Evolutionary conservation across 2,797 vertebrate genomes (phyloP).

Genomic region (Fistularia commersonii): DNA sequence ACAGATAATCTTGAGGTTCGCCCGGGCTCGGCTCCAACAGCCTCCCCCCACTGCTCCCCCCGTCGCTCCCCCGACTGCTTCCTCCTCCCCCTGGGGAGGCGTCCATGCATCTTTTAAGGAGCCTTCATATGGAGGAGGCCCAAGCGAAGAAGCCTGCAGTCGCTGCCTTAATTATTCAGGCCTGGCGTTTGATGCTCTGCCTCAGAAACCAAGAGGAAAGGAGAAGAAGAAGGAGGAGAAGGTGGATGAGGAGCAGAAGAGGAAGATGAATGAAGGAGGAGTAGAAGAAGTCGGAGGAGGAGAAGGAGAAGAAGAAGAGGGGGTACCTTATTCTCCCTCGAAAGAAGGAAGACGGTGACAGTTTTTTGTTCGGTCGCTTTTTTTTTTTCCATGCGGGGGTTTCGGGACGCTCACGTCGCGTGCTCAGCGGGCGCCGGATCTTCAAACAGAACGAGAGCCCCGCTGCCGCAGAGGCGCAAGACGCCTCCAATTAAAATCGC

Average conservation of each 20-base stretch:
- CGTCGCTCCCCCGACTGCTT: too few species aligned
- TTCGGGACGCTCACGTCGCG: too few species aligned
- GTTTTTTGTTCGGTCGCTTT: neutral
- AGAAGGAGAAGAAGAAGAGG: too few species aligned
- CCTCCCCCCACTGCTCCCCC: too few species aligned
- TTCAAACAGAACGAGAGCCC: too few species aligned
- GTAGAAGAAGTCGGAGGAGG: too few species aligned
- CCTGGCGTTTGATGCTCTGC: constrained; percentile 56
- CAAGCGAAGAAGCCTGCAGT: constrained; percentile 62
- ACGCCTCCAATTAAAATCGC: too few species aligned
- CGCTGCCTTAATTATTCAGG: constrained; percentile 75
- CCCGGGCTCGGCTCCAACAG: constrained; percentile 45
- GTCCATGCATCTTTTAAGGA: constrained; percentile 79
- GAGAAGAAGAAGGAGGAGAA: neutral
- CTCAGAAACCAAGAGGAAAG: constrained; percentile 39
- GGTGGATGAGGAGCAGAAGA: too few species aligned
- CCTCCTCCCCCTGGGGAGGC: constrained; percentile 62
- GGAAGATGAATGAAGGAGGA: too few species aligned
- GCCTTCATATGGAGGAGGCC: constrained; percentile 62
- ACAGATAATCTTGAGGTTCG: constrained; percentile 67
- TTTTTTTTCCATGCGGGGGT: too few species aligned
- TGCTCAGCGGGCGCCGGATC: too few species aligned
- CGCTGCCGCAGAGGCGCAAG: too few species aligned
- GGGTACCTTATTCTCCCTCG: constrained; percentile 3
- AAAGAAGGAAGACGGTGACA: constrained; percentile 32